Conservation (phyloP, 1,140 invertebrate genomes). For the Drosophila hydei region DNA sequence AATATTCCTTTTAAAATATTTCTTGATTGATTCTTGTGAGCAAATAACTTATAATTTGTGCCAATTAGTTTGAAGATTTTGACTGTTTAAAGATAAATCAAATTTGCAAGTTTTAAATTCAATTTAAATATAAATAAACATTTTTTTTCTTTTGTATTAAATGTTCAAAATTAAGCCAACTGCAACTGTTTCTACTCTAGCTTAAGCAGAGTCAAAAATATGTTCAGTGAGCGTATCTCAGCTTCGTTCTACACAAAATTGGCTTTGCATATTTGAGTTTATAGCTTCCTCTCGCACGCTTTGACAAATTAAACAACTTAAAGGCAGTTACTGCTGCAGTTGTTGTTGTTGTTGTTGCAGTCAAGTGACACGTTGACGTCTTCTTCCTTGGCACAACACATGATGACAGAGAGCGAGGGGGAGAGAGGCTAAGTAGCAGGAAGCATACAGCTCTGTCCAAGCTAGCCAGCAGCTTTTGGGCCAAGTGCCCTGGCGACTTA, state of each 20-base stretch:
- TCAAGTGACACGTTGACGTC: constrained; percentile 72
- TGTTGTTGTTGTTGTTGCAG: constrained; percentile 27
- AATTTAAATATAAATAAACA: too few species aligned
- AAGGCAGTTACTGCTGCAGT: constrained; percentile 47
- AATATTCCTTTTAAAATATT: too few species aligned
- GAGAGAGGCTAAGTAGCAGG: constrained; percentile 31
- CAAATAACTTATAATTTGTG: too few species aligned
- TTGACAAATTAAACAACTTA: constrained; percentile 71
- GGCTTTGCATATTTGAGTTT: background rate
- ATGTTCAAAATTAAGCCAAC: too few species aligned
- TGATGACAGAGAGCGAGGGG: background rate
- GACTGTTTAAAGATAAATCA: too few species aligned
- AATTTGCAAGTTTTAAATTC: too few species aligned
- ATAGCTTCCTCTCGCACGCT: constrained; percentile 14
- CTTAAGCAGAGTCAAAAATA: background rate
- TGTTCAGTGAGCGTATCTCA: background rate
- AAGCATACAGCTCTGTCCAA: constrained; percentile 39
- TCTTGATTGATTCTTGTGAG: too few species aligned
- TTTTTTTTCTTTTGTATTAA: too few species aligned
- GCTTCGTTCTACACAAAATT: background rate
- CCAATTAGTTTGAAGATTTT: too few species aligned
- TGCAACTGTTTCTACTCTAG: too few species aligned
- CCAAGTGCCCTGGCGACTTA: constrained; percentile 62
- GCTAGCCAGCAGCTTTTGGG: constrained; percentile 6
- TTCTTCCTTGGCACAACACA: constrained; percentile 61